phyloP scores from a whole-genome alignment of 2,797 vertebrate genomes.

The Notoglanidium macrostoma region DNA sequence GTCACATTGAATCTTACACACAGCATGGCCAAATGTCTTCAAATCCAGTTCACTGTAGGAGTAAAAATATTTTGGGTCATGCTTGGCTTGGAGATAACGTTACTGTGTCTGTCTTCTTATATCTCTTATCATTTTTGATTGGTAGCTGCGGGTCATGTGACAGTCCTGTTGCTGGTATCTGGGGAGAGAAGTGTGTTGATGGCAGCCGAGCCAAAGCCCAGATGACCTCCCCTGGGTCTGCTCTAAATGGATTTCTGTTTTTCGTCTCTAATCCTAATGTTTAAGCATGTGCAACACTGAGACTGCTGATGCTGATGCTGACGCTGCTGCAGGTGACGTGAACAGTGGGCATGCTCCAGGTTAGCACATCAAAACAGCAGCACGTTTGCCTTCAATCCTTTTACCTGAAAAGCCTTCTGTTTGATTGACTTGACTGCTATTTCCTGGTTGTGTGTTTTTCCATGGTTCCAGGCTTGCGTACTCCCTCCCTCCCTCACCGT shows the following conservation, averaged over 20 bases:
- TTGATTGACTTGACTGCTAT: slow-evolving; percentile 36
- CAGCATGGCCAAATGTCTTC: slow-evolving; percentile 31
- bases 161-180: slow-evolving; percentile 51
- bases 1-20: background rate
- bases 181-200: slow-evolving; percentile 51
- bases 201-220: slow-evolving; percentile 66
- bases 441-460: slow-evolving; percentile 41
- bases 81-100: slow-evolving; percentile 32
- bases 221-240: slow-evolving; percentile 71
- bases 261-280: slow-evolving; percentile 75
- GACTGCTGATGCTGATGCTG: slow-evolving; percentile 38
- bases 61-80: slow-evolving; percentile 18
- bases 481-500: background rate
- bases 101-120: slow-evolving; percentile 24
- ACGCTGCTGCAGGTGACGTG: slow-evolving; percentile 13
- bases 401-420: slow-evolving; percentile 31
- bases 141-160: slow-evolving; percentile 48
- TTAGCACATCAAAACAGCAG: slow-evolving; percentile 53
- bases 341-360: slow-evolving; percentile 27
- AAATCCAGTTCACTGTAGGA: slow-evolving; percentile 25
- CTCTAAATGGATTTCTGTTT: slow-evolving; percentile 74
- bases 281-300: slow-evolving; percentile 42
- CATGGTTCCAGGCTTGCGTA: slow-evolving; percentile 34
- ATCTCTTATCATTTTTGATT: slow-evolving; percentile 42
- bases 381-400: slow-evolving; percentile 14